Evolutionary conservation across 1,140 invertebrate genomes (phyloP), one percentile per base, ranked within the genome.

Genomic region (Temnothorax curvispinosus): DNA sequence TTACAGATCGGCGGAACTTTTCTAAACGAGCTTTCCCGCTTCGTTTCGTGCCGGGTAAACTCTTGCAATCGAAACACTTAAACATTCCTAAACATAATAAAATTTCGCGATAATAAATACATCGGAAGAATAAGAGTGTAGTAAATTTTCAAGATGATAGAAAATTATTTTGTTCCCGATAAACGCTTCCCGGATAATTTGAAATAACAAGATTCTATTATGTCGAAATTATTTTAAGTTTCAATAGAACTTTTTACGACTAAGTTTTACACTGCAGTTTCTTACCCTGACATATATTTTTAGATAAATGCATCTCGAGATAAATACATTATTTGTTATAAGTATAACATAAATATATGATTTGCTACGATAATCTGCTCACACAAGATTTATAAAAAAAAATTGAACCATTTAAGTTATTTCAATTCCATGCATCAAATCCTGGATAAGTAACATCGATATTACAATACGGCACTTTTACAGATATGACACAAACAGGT

Each of bases 41-140:
- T 32, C 69, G 41, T 41, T 11, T 74, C 54, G n/a, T 18, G 41
- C n/a, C 54, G 54, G 41, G 60, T 62, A 84, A 84, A 84, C 69
- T 84, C 54, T 47, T n/a, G 69, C 62, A 84, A 84, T 84, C 41
- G 69, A 62, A 84, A 75, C 80, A 84, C 27, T 75, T 84, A 62
- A 84, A 84, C 80, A 60, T 84, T 84, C n/a, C 80, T 84, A 84
- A 84, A 18, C 69, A 47, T 38, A 44, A 84, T 75, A 41, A 58
- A 60, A 47, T 74, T 35, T 21, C 41, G 41, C 21, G 67, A 74
- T 60, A 74, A 82, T 18, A 54, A 74, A 81, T 44, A 44, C 64
- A 27, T 27, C 27, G 0, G 38, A 41, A 47, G 60, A 54, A 69
- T 52, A 64, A 56, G 9, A 27, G 6, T 47, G 35, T 35, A 15